A percentile compares a stretch with the other conserved stretches of the same genome.
These are phyloP conservation scores for Chouioia cunea DNA, from an alignment of 2,888 invertebrate genomes.

Conservation along the genomic window DNA sequence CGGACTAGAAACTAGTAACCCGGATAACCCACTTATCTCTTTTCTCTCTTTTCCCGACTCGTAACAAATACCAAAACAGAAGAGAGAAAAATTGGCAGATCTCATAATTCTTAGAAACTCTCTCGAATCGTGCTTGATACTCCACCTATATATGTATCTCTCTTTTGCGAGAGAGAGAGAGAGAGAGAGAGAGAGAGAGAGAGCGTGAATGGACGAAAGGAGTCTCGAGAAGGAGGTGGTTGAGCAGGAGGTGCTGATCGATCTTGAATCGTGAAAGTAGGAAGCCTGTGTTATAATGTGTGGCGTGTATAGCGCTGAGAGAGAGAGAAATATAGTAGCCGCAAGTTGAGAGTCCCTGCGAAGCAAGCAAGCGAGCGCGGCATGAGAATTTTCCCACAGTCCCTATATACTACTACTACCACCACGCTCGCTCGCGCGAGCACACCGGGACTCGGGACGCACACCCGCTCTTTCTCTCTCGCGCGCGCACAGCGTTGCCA, in stretches of 20 bases:
- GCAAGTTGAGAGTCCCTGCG: conserved; percentile 45
- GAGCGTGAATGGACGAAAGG: conserved; percentile 45
- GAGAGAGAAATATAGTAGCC: conserved; percentile 13
- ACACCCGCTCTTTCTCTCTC: conserved; percentile 38
- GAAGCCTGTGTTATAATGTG: conserved; percentile 54
- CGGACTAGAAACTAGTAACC: too few relatives aligned
- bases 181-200: conserved; percentile 16
- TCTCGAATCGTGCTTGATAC: too few relatives aligned
- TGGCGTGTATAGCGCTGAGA: not conserved
- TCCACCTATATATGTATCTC: too few relatives aligned
- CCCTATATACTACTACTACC: conserved; percentile 60
- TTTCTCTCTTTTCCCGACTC: too few relatives aligned
- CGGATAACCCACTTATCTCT: too few relatives aligned
- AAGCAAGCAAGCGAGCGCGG: conserved; percentile 58
- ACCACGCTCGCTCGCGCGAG: conserved; percentile 50
- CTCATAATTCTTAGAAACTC: too few relatives aligned
- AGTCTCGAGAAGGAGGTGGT: conserved; percentile 19
- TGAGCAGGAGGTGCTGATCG: conserved; percentile 41
- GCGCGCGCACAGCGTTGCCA: conserved; percentile 44
- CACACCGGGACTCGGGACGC: conserved; percentile 62
- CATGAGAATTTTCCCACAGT: conserved; percentile 70
- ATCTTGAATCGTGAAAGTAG: conserved; percentile 61
- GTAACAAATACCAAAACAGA: too few relatives aligned
- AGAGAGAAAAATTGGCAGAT: too few relatives aligned
- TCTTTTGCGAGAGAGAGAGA: conserved; percentile 22